Conservation (phyloP, 2,797 vertebrate genomes). For the Graptemys geographica region DNA sequence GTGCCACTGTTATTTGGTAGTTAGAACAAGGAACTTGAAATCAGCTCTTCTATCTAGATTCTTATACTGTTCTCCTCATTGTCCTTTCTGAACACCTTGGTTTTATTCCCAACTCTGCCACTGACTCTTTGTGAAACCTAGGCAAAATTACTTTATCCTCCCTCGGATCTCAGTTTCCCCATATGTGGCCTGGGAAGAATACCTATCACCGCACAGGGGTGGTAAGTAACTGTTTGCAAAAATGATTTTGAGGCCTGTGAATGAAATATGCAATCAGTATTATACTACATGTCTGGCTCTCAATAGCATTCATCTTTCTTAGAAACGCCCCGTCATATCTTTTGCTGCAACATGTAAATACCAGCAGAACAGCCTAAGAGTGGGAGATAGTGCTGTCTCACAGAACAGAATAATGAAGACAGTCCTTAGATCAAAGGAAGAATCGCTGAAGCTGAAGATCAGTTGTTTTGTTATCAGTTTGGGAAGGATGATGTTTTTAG, state of each 20-base stretch:
- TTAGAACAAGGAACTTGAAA: not conserved
- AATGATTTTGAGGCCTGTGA: not conserved
- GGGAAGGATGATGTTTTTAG: not conserved
- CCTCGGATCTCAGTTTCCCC: not conserved
- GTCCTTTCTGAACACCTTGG: not conserved
- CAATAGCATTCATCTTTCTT: not conserved
- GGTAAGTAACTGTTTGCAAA: not conserved
- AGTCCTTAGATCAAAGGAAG: not conserved
- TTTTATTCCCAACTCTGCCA: not conserved
- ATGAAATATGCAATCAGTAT: not conserved
- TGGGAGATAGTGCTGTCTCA: not conserved
- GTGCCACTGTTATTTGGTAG: rapidly evolving
- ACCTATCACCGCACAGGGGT: rapidly evolving
- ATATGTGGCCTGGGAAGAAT: not conserved
- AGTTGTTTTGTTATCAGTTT: slow-evolving; percentile 16
- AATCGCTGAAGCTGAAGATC: slow-evolving; percentile 4
- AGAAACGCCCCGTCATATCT: not conserved
- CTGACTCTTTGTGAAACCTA: not conserved
- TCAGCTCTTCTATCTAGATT: not conserved
- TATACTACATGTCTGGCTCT: not conserved
- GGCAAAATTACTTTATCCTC: not conserved
- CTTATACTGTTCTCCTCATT: not conserved
- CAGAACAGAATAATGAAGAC: not conserved
- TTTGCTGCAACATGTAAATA: not conserved
- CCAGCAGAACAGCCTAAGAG: not conserved